Percentiles rank a stretch among this genome's conserved stretches.
Conservation (phyloP, 1,140 invertebrate genomes). For the Yoshiicerus persimilis region DNA sequence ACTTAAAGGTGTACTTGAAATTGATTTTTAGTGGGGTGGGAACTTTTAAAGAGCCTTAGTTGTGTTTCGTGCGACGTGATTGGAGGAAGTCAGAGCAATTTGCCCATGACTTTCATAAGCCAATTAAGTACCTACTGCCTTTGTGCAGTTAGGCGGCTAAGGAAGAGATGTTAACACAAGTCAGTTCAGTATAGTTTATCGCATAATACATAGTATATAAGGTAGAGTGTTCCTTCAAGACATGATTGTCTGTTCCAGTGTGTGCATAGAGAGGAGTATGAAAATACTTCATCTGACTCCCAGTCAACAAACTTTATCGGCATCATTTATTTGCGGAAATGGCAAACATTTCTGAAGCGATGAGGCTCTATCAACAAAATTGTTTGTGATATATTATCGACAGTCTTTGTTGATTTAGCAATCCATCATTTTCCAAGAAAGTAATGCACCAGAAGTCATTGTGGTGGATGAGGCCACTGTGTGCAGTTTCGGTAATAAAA, state of each 20-base stretch:
- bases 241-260: not conserved
- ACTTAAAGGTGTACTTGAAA: too few species aligned
- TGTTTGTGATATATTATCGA: not conserved
- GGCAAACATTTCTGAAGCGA: not conserved
- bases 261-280: not conserved
- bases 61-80: too few species aligned
- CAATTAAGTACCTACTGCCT: not conserved
- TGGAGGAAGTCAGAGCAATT: too few species aligned
- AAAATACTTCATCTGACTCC: not conserved
- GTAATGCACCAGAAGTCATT: not conserved
- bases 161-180: not conserved
- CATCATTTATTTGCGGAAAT: not conserved
- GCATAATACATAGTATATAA: not conserved
- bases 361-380: not conserved
- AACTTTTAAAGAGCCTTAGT: too few species aligned
- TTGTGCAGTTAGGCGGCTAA: not conserved
- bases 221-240: not conserved
- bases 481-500: not conserved
- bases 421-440: not conserved
- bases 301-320: not conserved
- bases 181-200: not conserved
- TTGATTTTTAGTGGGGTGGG: too few species aligned
- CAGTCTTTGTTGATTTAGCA: not conserved
- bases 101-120: not conserved
- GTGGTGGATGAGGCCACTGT: not conserved